Evolutionary conservation across 2,113 vertebrate genomes (phyloP).

Genomic region (Cochlearius cochlearius): DNA sequence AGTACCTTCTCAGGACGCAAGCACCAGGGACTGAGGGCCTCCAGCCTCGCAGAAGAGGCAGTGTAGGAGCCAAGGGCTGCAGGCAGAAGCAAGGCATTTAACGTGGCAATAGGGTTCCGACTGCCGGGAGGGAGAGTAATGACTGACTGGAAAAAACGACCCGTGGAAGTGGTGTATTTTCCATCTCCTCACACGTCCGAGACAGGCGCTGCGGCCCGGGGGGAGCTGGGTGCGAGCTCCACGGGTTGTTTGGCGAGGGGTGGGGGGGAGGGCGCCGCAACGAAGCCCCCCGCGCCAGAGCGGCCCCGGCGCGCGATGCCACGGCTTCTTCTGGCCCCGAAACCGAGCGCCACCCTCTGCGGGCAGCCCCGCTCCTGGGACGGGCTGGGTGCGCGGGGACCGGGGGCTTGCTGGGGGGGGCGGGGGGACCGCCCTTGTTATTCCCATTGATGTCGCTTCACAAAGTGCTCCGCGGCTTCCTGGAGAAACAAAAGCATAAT

Average conservation of each 20-base stretch:
- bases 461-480: conserved; percentile 12
- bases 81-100: conserved; percentile 7
- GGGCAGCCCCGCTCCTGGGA: fast-evolving
- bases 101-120: conserved; percentile 20
- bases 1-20: neutral
- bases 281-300: fast-evolving
- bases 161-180: conserved; percentile 24
- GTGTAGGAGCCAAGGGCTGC: conserved; percentile 36
- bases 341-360: fast-evolving
- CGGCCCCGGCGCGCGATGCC: fast-evolving
- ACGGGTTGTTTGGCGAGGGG: neutral
- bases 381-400: fast-evolving
- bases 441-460: neutral
- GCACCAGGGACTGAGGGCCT: neutral
- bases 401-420: neutral
- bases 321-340: neutral
- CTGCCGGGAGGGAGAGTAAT: conserved; percentile 18
- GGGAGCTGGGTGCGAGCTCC: conserved; percentile 28
- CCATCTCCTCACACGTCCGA: conserved; percentile 37
- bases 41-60: neutral
- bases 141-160: conserved; percentile 55
- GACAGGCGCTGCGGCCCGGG: neutral
- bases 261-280: neutral
- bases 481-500: conserved; percentile 6
- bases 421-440: neutral